Percentiles rank a stretch among this genome's conserved stretches.
Evolutionary conservation across 2,797 vertebrate species (phyloP).

Genomic region (Lithobates pipiens): DNA sequence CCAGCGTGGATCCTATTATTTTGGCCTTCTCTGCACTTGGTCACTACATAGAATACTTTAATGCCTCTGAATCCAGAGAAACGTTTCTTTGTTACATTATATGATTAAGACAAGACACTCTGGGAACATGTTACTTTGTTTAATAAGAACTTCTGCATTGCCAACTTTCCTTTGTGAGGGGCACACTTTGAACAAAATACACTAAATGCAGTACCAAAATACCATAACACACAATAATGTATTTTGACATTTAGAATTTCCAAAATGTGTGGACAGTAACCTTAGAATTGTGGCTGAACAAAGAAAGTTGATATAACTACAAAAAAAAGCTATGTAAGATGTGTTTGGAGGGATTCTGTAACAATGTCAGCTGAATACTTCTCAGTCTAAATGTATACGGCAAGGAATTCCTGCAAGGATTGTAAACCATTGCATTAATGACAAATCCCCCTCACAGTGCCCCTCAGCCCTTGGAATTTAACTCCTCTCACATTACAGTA

Average conservation of each 20-base stretch:
- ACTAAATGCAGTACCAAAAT: background rate
- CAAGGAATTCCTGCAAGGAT: constrained; percentile 66
- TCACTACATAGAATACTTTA: no score
- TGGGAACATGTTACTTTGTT: no score
- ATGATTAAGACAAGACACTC: no score
- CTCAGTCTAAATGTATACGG: constrained; percentile 62
- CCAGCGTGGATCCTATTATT: no score
- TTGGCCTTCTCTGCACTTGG: no score
- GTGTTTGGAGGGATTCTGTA: constrained; percentile 26
- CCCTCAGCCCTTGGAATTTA: constrained; percentile 83
- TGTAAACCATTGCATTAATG: constrained; percentile 73
- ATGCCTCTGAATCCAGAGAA: no score
- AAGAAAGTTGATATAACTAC: background rate
- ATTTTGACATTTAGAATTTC: no score
- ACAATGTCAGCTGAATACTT: constrained; percentile 8
- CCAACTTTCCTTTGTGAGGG: no score
- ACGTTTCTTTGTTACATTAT: no score
- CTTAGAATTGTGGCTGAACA: background rate
- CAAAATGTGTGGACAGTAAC: no score
- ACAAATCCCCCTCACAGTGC: constrained; percentile 75
- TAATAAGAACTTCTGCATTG: no score
- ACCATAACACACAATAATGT: background rate
- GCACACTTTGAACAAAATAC: no score
- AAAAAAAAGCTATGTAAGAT: background rate
- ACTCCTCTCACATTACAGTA: constrained; percentile 89